Base-by-base conservation (phyloP, 2,113 vertebrate genomes). In the Phoxinus phoxinus region DNA sequence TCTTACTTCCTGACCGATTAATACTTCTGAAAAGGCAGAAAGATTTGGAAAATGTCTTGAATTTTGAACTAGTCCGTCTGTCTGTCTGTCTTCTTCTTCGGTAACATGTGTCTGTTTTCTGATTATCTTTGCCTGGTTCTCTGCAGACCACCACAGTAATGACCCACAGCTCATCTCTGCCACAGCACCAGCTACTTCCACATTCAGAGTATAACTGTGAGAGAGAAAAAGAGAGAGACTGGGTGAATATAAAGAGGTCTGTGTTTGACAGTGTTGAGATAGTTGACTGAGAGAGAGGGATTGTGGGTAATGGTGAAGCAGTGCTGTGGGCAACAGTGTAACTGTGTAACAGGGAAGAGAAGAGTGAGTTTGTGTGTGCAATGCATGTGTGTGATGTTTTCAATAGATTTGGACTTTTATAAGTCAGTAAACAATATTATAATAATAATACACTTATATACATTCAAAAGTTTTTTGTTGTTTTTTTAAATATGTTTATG, bases 251-350 rank as follows among this genome's bases (percentile, higher is more conserved):
- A 53, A 65, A 65, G 27, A 46, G 51, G 37, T 35, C 67, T 37
- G 27, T 69, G 63, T 27, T 53, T 53, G 63, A 32, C n/a, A 72
- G 44, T 78, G 63, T 59, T 83, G 25, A 77, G 27, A 77, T 58
- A 46, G 32, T 37, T 77, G 48, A 61, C 53, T 25, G 15, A 51
- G 63, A 19, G 32, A 78, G 27, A 51, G 74, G 19, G n/a, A 83
- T 83, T 67, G 53, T 71, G 81, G 19, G 67, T 78, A 41, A 44
- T 69, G 11, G 37, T 67, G 44, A 51, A 77, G 7, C 13, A 41
- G 21, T 69, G 11, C 30, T 59, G 35, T 35, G 30, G 51, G 30
- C 30, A 23, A 75, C 3, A 23, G 8, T 53, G 71, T n/a, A 44
- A 73, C n/a, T 74, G 35, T 23, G 48, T 37, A 12, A 35, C 10